These are phyloP conservation scores for Bradynema listronoti DNA, from an alignment of 1,140 invertebrate genomes.

Conservation along the genomic window DNA sequence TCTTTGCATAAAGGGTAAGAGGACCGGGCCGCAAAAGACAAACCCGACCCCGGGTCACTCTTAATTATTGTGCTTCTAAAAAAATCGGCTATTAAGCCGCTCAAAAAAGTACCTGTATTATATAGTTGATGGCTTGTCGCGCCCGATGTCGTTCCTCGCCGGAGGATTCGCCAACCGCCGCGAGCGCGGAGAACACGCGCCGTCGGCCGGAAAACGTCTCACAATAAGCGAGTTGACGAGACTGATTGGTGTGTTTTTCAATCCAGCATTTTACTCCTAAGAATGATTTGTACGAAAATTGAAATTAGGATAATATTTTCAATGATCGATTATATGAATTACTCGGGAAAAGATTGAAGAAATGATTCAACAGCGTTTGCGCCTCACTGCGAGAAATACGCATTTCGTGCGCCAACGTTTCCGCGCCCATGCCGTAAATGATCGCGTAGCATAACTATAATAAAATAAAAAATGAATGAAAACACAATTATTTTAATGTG, in stretches of 20 bases:
- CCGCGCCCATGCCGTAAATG: constrained; percentile 90
- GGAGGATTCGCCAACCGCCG: constrained; percentile 60
- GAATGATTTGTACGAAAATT: neutral
- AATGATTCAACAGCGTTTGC: constrained; percentile 70
- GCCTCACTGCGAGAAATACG: constrained; percentile 75
- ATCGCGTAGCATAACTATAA: constrained; percentile 84
- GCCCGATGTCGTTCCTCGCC: constrained; percentile 60
- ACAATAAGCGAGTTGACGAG: constrained; percentile 70
- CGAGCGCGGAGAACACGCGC: constrained; percentile 65
- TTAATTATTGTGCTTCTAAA: too few species aligned
- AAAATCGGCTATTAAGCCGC: too few species aligned
- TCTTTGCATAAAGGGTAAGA: too few species aligned
- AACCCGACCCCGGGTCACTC: too few species aligned
- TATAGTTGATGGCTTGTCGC: constrained; percentile 86
- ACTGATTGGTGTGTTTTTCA: constrained; percentile 66
- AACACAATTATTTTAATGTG: too few species aligned
- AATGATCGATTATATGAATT: constrained; percentile 14
- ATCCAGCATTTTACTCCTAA: constrained; percentile 66
- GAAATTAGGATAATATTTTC: neutral
- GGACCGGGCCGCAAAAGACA: too few species aligned
- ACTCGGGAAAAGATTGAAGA: constrained; percentile 75
- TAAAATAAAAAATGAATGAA: too few species aligned
- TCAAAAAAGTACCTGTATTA: constrained; percentile 74
- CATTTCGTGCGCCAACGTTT: constrained; percentile 73
- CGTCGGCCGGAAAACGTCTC: constrained; percentile 73